phyloP scores from a whole-genome alignment of 64 coral and sea anemone genomes.

The Orbicella faveolata region DNA sequence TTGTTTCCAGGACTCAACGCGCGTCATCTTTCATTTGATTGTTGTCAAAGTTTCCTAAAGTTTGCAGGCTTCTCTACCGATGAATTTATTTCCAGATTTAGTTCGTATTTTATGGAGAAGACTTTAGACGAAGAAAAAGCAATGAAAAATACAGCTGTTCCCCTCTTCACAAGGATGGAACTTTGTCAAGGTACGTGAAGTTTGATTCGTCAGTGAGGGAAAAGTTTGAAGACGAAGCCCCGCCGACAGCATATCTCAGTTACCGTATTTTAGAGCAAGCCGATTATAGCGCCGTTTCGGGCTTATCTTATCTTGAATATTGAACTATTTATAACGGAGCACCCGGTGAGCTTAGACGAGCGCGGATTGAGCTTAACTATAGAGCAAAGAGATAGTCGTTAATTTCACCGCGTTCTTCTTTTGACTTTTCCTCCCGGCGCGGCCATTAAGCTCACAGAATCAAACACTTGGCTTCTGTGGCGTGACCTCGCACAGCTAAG shows the following conservation, averaged over 20 bases:
- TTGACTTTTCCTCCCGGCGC: slow-evolving; percentile 11
- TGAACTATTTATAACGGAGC: background rate
- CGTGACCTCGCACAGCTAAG: background rate
- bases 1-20: slow-evolving; percentile 9
- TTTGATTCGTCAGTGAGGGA: background rate
- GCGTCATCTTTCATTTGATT: background rate
- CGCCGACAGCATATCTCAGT: background rate
- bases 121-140: background rate
- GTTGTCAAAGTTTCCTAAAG: slow-evolving; percentile 4
- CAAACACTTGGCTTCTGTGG: background rate
- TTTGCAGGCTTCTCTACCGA: background rate
- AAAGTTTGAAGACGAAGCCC: background rate
- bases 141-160: slow-evolving; percentile 4
- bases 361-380: background rate
- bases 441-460: slow-evolving; percentile 8
- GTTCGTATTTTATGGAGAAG: background rate
- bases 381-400: background rate
- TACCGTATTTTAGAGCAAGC: background rate
- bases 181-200: slow-evolving; percentile 19
- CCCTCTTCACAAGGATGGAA: slow-evolving; percentile 1
- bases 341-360: background rate
- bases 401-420: background rate
- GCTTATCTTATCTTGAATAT: background rate
- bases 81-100: slow-evolving; percentile 26
- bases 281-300: background rate